Conservation (phyloP, 1,140 invertebrate genomes). For the Sycophaga agraensis region DNA sequence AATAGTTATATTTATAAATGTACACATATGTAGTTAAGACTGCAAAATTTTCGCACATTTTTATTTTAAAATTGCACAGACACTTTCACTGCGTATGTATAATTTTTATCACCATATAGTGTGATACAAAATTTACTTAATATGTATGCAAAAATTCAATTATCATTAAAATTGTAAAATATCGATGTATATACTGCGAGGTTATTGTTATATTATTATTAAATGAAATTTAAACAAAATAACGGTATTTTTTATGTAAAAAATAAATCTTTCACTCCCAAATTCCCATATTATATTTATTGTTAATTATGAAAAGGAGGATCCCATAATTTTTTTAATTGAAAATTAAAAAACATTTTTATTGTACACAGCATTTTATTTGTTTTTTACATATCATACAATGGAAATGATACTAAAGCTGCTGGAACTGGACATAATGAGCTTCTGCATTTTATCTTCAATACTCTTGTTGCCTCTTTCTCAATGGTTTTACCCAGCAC, state of each 20-base stretch:
- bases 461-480: conserved; percentile 5
- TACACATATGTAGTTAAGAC: background rate
- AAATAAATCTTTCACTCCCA: no score
- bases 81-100: background rate
- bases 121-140: conserved; percentile 4
- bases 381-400: conserved; percentile 56
- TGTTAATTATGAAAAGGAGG: background rate
- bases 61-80: conserved; percentile 1
- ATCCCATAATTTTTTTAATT: background rate
- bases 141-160: conserved; percentile 21
- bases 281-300: no score
- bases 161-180: conserved; percentile 48
- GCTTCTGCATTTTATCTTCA: background rate
- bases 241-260: background rate
- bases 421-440: conserved; percentile 46
- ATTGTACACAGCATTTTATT: conserved; percentile 49
- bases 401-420: conserved; percentile 55
- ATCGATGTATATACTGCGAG: conserved; percentile 52
- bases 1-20: no score
- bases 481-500: conserved; percentile 38
- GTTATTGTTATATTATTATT: conserved; percentile 55
- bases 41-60: conserved; percentile 6
- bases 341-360: conserved; percentile 2
- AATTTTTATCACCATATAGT: no score
- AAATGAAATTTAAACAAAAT: conserved; percentile 39